Base-by-base conservation (phyloP, 2,113 vertebrate genomes). In the Psittacara wagleri region DNA sequence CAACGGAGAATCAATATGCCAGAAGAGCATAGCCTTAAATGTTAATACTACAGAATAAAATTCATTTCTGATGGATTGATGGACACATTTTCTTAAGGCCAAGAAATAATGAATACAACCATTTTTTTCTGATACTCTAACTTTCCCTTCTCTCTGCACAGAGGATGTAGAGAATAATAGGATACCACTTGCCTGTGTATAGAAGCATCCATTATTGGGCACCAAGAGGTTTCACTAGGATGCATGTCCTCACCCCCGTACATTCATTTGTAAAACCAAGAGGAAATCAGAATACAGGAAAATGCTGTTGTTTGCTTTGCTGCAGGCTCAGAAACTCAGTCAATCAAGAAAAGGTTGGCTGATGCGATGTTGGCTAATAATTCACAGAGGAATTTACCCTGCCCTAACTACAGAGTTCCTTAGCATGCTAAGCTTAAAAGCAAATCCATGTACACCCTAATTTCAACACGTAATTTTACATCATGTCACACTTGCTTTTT, bases 31-130 rank as follows among this genome's bases (percentile, higher is more conserved):
- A 66, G 97, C 97, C 97, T 97, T 97, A 98, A 98, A 98, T 75
- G 83, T 97, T 98, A 98, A 98, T 97, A 98, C 97, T 98, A 98
- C 94, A 96, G 97, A 98, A 97, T 97, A 98, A 98, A 98, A 98
- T 97, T 98, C 57, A 46, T 67, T 98, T 98, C 97, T 98, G 98
- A 98, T 97, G 97, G 98, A 98, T 98, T 95, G 96, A 97, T 94
- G 78, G 95, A 86, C 95, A 91, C 68, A 94, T 97, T 98, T 98
- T 98, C 97, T 98, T 98, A 97, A 98, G 97, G 96, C 94, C 88
- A 97, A 96, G 88, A 95, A 94, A 91, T 96, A 97, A 97, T 97
- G 97, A 97, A 97, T 96, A 86, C 86, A 93, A 86, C 96, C 82
- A 54, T 95, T 94, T 94, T 92, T 87, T 55, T 61, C 39, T 81